Conservation (phyloP, 2,888 invertebrate species). For the Epirrita christyi region DNA sequence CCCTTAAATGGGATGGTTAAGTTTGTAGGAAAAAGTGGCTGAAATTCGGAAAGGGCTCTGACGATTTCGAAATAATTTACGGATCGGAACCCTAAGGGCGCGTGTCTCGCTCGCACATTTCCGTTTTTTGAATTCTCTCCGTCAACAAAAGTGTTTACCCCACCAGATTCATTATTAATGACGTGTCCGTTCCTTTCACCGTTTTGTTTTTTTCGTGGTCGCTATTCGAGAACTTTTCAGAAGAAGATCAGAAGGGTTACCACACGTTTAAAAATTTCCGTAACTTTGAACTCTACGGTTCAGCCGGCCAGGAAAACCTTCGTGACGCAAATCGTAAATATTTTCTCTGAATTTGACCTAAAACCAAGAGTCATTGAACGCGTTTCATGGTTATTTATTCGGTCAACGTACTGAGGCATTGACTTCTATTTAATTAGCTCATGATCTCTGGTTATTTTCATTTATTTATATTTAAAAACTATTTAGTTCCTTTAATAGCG, state of each 20-base stretch:
- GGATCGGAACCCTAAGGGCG: no score
- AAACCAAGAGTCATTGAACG: conserved; percentile 43
- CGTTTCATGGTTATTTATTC: conserved; percentile 43
- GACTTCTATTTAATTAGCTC: conserved; percentile 27
- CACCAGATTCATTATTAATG: no score
- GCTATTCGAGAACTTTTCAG: no score
- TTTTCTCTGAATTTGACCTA: conserved; percentile 48
- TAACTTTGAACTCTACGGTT: neutral
- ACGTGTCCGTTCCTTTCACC: no score
- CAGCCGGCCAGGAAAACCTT: conserved; percentile 37
- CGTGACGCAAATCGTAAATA: conserved; percentile 51
- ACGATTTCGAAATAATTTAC: no score
- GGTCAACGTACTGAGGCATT: conserved; percentile 41
- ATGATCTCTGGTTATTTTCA: conserved; percentile 2
- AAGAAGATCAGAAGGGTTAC: neutral
- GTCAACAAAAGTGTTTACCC: no score
- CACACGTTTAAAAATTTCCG: neutral
- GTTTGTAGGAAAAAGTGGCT: no score
- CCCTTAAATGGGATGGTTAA: no score
- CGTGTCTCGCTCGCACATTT: no score
- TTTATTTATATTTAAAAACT: conserved; percentile 1
- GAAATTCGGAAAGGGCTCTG: no score
- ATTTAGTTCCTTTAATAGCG: neutral
- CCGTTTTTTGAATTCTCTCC: no score
- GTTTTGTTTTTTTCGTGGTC: no score